Evolutionary conservation across 2,888 invertebrate species (phyloP).

Genomic region (Acleris holmiana): DNA sequence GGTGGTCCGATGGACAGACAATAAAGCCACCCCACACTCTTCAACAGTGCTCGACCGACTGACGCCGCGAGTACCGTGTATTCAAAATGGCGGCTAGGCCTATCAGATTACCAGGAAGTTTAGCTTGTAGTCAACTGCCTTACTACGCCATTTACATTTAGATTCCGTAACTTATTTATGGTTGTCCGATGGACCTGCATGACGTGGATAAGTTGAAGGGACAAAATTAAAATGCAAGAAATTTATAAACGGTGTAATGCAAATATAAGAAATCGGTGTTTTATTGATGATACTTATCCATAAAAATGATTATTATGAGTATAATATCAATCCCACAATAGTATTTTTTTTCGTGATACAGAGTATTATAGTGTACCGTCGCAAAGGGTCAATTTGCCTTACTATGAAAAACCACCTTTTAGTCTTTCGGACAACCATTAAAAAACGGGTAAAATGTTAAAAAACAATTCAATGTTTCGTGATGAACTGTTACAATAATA

Average conservation of each 20-base stretch:
- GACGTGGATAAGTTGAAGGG: not conserved
- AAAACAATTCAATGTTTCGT: constrained; percentile 13
- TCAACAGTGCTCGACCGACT: constrained; percentile 14
- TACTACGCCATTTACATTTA: constrained; percentile 14
- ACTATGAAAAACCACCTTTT: constrained; percentile 11
- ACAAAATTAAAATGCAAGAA: constrained; percentile 1
- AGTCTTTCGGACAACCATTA: constrained; percentile 10
- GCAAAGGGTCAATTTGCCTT: not conserved
- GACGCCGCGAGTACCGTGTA: constrained; percentile 8
- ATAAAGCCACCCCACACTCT: constrained; percentile 11
- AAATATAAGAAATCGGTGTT: constrained; percentile 5
- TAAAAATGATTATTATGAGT: constrained; percentile 5
- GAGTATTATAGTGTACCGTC: too few relatives aligned
- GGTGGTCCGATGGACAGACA: constrained; percentile 21
- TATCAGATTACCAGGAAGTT: not conserved
- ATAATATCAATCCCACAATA: not conserved
- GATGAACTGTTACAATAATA: constrained; percentile 9
- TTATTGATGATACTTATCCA: constrained; percentile 2
- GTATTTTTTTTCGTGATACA: too few relatives aligned
- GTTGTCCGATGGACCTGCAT: constrained; percentile 13
- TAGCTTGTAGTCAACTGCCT: not conserved
- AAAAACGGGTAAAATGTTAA: constrained; percentile 9
- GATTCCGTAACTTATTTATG: constrained; percentile 17
- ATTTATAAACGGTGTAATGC: not conserved
- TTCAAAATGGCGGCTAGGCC: constrained; percentile 3